A percentile compares a stretch with the other conserved stretches of the same genome.
Evolutionary conservation across 2,888 invertebrate species (phyloP).

Genomic region (Muscina levida): DNA sequence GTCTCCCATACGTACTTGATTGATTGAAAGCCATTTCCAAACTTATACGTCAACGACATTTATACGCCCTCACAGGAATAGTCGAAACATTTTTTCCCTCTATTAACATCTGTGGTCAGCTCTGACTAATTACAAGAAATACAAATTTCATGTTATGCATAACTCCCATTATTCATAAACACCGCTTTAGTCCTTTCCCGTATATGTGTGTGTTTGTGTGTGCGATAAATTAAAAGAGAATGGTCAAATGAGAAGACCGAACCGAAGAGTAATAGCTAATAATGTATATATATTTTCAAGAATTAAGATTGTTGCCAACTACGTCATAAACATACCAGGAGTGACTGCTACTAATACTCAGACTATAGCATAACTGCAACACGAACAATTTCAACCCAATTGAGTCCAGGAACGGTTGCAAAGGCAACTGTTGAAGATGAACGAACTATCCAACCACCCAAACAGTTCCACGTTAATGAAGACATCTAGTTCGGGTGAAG

Average conservation of each 20-base stretch:
- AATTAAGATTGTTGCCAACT: slow-evolving; percentile 50
- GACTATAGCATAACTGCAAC: slow-evolving; percentile 48
- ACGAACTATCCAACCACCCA: slow-evolving; percentile 30
- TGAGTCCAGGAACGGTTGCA: not conserved
- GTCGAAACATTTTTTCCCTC: not conserved
- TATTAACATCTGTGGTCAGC: slow-evolving; percentile 51
- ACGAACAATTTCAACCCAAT: slow-evolving; percentile 27
- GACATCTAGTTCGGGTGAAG: slow-evolving; percentile 30
- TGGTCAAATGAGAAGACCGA: not conserved
- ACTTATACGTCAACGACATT: no score
- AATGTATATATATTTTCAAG: slow-evolving; percentile 52
- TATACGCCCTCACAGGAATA: no score
- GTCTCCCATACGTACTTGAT: no score
- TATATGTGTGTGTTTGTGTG: not conserved
- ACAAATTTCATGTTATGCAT: slow-evolving; percentile 36
- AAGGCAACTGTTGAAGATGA: slow-evolving; percentile 38
- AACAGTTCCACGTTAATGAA: slow-evolving; percentile 24
- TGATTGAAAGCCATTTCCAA: no score
- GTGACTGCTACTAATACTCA: slow-evolving; percentile 45
- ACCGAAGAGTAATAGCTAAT: not conserved
- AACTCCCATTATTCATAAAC: slow-evolving; percentile 53
- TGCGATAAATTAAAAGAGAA: slow-evolving; percentile 1
- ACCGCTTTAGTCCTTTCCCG: slow-evolving; percentile 19
- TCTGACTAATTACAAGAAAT: slow-evolving; percentile 54
- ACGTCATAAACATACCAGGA: slow-evolving; percentile 42